Percentiles rank a stretch among this genome's conserved stretches.
phyloP scores from a whole-genome alignment of 1,140 invertebrate genomes.

The Pseudachorutes palmiensis region DNA sequence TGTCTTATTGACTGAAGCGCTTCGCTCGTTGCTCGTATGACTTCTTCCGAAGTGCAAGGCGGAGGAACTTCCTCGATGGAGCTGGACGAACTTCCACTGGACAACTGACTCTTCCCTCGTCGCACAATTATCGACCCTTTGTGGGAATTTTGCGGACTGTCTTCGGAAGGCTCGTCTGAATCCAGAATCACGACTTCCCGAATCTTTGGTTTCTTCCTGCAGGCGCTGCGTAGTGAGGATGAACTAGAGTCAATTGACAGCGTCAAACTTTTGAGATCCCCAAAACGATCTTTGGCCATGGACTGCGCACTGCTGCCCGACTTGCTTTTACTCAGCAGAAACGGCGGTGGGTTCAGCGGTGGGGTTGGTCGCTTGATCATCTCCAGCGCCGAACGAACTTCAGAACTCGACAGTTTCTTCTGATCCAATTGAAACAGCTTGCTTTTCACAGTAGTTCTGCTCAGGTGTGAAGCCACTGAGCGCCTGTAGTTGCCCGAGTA shows the following conservation, averaged over 20 bases:
- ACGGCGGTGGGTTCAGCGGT: not conserved
- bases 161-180: not conserved
- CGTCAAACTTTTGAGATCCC: slow-evolving; percentile 26
- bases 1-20: slow-evolving; percentile 26
- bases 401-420: slow-evolving; percentile 30
- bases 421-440: slow-evolving; percentile 29
- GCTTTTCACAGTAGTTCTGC: slow-evolving; percentile 21
- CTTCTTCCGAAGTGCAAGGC: not conserved
- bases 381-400: slow-evolving; percentile 29
- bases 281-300: not conserved
- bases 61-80: not conserved
- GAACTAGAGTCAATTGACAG: slow-evolving; percentile 31
- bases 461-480: slow-evolving; percentile 18
- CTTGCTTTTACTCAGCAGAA: not conserved
- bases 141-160: not conserved
- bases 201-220: slow-evolving; percentile 36
- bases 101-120: not conserved
- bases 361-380: slow-evolving; percentile 10
- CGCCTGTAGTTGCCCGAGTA: slow-evolving; percentile 27
- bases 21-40: slow-evolving; percentile 10
- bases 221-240: slow-evolving; percentile 33
- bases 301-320: not conserved
- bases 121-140: no score
- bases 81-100: not conserved
- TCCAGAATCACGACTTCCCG: slow-evolving; percentile 23